Base-by-base conservation (phyloP, 2,797 vertebrate genomes). In the Xenentodon cancila region DNA sequence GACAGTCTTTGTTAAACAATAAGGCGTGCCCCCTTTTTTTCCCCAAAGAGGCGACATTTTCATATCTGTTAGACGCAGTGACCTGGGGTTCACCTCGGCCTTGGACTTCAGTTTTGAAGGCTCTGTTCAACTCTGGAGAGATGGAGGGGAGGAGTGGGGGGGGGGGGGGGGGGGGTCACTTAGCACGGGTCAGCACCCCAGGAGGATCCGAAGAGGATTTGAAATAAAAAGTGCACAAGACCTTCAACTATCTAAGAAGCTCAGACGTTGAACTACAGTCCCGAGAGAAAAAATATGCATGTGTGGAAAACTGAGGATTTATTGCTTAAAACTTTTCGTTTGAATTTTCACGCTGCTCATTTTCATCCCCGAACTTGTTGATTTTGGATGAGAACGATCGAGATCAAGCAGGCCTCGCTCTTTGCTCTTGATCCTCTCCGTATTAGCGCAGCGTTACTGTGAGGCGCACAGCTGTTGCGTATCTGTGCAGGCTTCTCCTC, bases 1-100 rank as follows among this genome's bases (percentile, higher is more conserved):
- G 97, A 98, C 97, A 99, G 95, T 99, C 97, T 99, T 99, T 99
- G 97, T 98, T 98, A 97, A 98, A 96, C 96, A 97, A 96, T 96
- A 96, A 97, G 97, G 96, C 96, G 93, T 95, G 93, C 95, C 95
- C 94, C 44, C 50, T 43, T 59, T 56, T 73, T 94, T 69, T 95
- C 93, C 78, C 89, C 79, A 90, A 95, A 95, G 94, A 95, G 94
- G 95, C 92, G 94, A 97, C 96, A 97, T 98, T 99, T 99, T 99
- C 96, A 98, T 98, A 98, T 98, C 96, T 96, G 96, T 98, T 97
- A 99, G 97, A 99, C 97, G 94, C 93, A 86, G 88, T 99, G 97
- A 99, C 96, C 97, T 95, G 94, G 94, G 94, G 92, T 97, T 99
- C 96, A 99, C 96, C 97, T 96, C 96, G 94, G 93, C 95, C 96